Evolutionary conservation across 2,888 invertebrate species (phyloP).

Genomic region (Dysmachus trigonus): DNA sequence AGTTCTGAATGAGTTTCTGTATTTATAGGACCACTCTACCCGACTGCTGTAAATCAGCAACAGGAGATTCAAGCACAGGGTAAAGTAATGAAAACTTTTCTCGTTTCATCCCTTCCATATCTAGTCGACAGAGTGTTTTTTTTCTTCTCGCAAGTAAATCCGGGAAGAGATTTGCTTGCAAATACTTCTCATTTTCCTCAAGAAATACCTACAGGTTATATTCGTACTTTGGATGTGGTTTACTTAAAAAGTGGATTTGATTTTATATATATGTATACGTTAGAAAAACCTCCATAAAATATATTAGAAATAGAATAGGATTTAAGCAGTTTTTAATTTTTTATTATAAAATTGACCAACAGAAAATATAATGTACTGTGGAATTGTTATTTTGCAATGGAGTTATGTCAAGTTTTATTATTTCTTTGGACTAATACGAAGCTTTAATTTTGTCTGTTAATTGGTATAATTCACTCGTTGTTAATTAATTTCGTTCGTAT

Average conservation of each 20-base stretch:
- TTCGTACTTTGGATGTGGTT: neutral
- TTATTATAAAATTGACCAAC: neutral
- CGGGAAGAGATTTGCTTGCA: slow-evolving; percentile 24
- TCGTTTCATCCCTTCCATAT: slow-evolving; percentile 16
- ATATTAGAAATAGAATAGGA: neutral
- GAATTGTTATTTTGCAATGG: no score
- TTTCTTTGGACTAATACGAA: neutral
- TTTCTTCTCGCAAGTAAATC: slow-evolving; percentile 3
- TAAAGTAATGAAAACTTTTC: slow-evolving; percentile 39
- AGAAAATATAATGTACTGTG: no score
- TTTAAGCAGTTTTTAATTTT: neutral
- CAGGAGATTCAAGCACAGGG: slow-evolving; percentile 26
- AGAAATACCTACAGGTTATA: neutral
- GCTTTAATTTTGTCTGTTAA: neutral
- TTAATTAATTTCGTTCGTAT: neutral
- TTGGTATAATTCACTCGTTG: neutral
- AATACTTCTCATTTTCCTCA: neutral
- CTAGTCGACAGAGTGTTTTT: neutral
- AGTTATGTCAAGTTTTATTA: neutral
- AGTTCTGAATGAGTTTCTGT: slow-evolving; percentile 22
- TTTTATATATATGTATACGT: neutral
- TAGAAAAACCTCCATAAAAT: neutral
- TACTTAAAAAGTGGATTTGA: neutral
- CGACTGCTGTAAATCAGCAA: slow-evolving; percentile 28
- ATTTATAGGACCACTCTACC: slow-evolving; percentile 15